phyloP scores from a whole-genome alignment of 1,140 invertebrate genomes.

The Dendroctonus ponderosae region DNA sequence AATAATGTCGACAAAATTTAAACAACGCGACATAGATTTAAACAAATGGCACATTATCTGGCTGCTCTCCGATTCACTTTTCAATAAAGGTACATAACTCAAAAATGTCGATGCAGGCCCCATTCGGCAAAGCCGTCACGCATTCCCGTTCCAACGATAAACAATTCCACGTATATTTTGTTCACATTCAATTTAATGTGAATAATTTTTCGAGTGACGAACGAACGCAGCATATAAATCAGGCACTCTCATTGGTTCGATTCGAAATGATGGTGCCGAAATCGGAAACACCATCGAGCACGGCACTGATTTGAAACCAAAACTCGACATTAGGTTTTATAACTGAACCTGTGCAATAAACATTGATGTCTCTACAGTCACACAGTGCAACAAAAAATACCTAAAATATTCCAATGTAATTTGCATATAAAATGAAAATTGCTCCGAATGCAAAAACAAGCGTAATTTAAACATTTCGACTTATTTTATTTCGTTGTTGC shows the following conservation, averaged over 20 bases:
- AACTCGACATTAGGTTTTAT: too few relatives aligned
- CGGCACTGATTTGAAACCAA: too few relatives aligned
- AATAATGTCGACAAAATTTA: constrained; percentile 7
- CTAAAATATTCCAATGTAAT: too few relatives aligned
- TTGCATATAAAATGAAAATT: neutral
- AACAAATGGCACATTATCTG: constrained; percentile 19
- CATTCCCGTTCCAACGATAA: constrained; percentile 27
- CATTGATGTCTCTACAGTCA: too few relatives aligned
- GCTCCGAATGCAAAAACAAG: neutral
- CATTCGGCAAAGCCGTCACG: constrained; percentile 23
- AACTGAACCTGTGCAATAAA: too few relatives aligned
- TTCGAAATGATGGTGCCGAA: too few relatives aligned
- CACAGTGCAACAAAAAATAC: too few relatives aligned
- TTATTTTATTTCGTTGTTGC: constrained; percentile 15
- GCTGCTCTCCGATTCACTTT: constrained; percentile 13
- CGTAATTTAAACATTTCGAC: constrained; percentile 16
- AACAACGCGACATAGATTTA: constrained; percentile 16
- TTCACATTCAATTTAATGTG: constrained; percentile 32
- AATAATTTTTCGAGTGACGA: constrained; percentile 25
- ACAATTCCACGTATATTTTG: constrained; percentile 31
- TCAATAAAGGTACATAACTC: constrained; percentile 23
- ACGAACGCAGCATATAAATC: constrained; percentile 19
- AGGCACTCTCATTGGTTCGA: neutral
- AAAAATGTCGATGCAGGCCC: constrained; percentile 23
- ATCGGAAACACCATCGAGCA: too few relatives aligned